phyloP scores from a whole-genome alignment of 2,113 vertebrate genomes.

The Haliaeetus leucogaster region DNA sequence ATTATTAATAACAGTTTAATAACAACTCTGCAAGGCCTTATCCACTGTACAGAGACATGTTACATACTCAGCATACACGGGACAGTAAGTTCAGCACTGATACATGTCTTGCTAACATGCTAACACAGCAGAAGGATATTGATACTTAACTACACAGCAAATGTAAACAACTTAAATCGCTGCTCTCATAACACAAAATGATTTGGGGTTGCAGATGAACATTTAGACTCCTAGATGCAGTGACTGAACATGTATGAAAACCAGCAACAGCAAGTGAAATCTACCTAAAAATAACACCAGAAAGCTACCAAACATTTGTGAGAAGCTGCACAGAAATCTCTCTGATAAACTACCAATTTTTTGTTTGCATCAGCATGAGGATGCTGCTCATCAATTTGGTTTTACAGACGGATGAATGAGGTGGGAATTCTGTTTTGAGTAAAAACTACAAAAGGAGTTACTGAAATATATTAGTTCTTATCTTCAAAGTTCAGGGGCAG shows the following conservation, averaged over 20 bases:
- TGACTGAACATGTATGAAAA: neutral
- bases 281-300: neutral
- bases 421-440: neutral
- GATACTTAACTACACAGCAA: neutral
- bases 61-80: rapidly evolving
- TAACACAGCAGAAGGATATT: rapidly evolving
- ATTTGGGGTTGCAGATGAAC: neutral
- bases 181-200: neutral
- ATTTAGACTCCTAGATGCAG: neutral
- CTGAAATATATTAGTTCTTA: neutral
- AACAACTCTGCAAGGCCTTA: neutral
- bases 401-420: neutral
- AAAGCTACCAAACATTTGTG: neutral
- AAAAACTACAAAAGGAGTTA: neutral
- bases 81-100: neutral
- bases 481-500: neutral
- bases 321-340: neutral
- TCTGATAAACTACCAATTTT: neutral
- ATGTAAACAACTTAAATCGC: neutral
- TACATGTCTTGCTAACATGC: neutral
- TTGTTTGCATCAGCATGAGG: neutral
- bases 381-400: neutral
- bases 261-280: neutral
- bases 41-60: neutral
- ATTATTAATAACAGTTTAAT: neutral